A percentile compares a stretch with the other conserved stretches of the same genome.
Conservation (phyloP, 2,113 vertebrate species). For the Fulica atra region DNA sequence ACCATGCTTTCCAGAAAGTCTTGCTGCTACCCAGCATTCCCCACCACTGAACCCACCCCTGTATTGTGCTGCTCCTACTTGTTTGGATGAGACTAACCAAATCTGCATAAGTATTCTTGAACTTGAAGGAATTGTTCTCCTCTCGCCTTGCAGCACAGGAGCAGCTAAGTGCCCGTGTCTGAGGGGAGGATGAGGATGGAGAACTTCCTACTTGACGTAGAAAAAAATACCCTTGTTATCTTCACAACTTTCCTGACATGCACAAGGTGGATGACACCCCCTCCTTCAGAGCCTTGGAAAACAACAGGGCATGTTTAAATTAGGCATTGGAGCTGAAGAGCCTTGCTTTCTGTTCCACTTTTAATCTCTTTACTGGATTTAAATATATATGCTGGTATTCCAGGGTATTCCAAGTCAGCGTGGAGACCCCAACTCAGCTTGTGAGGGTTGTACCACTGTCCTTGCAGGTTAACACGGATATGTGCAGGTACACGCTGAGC, state of each 20-base stretch:
- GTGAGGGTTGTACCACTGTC: accelerated
- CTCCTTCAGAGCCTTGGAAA: not conserved
- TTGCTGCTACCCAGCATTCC: not conserved
- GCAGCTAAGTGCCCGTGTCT: not conserved
- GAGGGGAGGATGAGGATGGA: not conserved
- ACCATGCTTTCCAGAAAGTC: not conserved
- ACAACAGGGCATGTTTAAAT: not conserved
- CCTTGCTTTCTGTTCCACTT: not conserved
- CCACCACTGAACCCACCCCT: accelerated
- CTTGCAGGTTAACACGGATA: accelerated
- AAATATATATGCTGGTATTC: not conserved
- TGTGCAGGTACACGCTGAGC: accelerated
- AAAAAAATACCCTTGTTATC: not conserved
- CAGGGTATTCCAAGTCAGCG: not conserved
- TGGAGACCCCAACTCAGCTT: not conserved
- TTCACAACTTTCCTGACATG: not conserved
- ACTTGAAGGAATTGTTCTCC: not conserved
- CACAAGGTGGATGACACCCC: not conserved
- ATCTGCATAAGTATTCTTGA: not conserved
- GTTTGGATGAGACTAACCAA: not conserved
- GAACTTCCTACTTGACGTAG: not conserved
- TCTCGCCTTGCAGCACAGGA: not conserved
- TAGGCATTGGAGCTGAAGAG: not conserved
- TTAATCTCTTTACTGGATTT: not conserved
- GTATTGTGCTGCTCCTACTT: not conserved